Percentiles rank a stretch among this genome's conserved stretches.
Evolutionary conservation across 2,113 vertebrate species (phyloP).

Genomic region (Scomber colias): DNA sequence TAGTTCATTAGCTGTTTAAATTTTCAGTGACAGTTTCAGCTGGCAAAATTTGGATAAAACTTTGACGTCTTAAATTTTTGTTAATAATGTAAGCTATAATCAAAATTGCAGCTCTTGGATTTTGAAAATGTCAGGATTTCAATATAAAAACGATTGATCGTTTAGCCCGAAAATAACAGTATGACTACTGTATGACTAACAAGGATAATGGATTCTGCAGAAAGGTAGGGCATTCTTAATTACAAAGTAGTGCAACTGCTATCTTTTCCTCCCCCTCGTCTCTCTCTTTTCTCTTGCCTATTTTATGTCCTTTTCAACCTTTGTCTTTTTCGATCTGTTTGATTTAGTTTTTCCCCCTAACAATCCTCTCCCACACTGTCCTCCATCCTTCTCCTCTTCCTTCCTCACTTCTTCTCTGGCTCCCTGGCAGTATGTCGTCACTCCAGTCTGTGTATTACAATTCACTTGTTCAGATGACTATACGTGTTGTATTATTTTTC

Average conservation of each 20-base stretch:
- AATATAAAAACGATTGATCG: neutral
- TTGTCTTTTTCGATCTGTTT: conserved; percentile 19
- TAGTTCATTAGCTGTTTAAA: neutral
- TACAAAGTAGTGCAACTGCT: conserved; percentile 40
- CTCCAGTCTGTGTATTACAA: neutral
- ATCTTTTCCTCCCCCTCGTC: conserved; percentile 5
- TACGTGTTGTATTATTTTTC: neutral
- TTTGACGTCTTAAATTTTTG: neutral
- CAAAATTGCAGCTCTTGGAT: conserved; percentile 9
- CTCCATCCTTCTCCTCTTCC: neutral
- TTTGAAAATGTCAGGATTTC: conserved; percentile 10
- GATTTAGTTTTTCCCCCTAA: neutral
- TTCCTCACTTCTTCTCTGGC: neutral
- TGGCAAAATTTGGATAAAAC: neutral
- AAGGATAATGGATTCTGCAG: conserved; percentile 49
- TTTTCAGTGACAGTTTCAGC: neutral
- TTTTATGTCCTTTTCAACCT: conserved; percentile 41
- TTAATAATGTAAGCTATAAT: conserved; percentile 13
- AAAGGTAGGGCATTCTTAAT: conserved; percentile 69
- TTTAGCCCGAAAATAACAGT: neutral
- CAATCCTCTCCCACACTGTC: neutral
- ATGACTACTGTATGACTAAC: conserved; percentile 42
- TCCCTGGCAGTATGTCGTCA: neutral
- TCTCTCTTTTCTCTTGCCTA: conserved; percentile 15
- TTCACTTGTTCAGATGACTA: neutral